Evolutionary conservation across 1,140 invertebrate genomes (phyloP), one percentile per base, ranked within the genome.

Genomic region (Polyergus mexicanus): DNA sequence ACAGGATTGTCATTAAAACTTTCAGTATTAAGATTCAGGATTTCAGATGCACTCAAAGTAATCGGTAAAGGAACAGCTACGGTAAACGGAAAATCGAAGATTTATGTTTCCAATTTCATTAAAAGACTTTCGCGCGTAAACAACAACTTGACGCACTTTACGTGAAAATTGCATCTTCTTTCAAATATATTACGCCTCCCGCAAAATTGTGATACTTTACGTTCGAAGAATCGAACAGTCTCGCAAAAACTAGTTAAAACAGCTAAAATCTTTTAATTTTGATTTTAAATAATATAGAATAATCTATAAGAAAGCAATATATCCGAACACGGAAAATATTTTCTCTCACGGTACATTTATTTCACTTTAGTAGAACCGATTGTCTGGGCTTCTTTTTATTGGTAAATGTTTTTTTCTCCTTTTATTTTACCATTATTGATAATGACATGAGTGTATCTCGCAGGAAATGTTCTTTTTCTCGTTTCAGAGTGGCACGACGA

Each of bases 401-500:
- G 51, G 5, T 47, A 22, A 25, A 10, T 2, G 19, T 51, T 0
- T 5, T 72, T 56, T 35, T 66, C n/a, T 47, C 5, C 22, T 56
- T 38, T n/a, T 41, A 35, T 66, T 80, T 71, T 71, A 19, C 7
- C 10, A 16, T n/a, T 22, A 13, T 58, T 78, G n/a, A 60, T 44
- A 51, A 4, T 10, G 3, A 51, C 6, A 3, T 38, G 16, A n/a
- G 19, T 32, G 35, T 35, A 66, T 25, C 51, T 69, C 41, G 28
- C 11, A 6, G 0, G 28, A 69, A 69, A 44, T 47, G 32, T 11
- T 54, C n/a, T 68, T 44, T 11, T 84, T 76, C 74, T 54, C 85
- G 76, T 95, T 95, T 68, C 92, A 98, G 97, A 96, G 97, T 89
- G 98, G 98, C 58, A 96, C 96, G 60, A 95, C 94, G n/a, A 98